phyloP scores from a whole-genome alignment of 2,113 vertebrate species.

The Thamnaconus septentrionalis region DNA sequence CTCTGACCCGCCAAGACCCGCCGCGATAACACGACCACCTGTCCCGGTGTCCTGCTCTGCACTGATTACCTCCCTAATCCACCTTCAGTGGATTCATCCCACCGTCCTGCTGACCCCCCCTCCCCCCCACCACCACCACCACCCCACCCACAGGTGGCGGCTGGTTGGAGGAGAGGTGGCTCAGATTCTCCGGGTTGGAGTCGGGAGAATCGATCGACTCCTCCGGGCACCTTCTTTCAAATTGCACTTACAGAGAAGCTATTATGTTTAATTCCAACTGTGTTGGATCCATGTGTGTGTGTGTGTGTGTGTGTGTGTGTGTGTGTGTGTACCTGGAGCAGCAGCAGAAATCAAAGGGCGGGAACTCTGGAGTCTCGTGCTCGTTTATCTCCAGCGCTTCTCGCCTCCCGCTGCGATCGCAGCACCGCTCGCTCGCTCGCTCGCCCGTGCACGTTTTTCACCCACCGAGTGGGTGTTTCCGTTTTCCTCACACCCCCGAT shows the following conservation, averaged over 20 bases:
- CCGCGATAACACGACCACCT: too few relatives aligned
- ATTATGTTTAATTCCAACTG: slow-evolving; percentile 50
- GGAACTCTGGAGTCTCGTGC: slow-evolving; percentile 39
- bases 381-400: slow-evolving; percentile 58
- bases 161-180: slow-evolving; percentile 29
- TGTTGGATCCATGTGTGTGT: slow-evolving; percentile 12
- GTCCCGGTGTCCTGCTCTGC: slow-evolving; percentile 36
- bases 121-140: slow-evolving; percentile 63
- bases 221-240: slow-evolving; percentile 29
- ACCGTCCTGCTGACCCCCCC: slow-evolving; percentile 19
- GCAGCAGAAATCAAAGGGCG: slow-evolving; percentile 61
- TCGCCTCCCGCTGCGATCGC: slow-evolving; percentile 47
- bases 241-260: slow-evolving; percentile 51
- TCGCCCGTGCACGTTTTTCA: background rate
- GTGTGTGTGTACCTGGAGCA: slow-evolving; percentile 48
- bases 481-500: slow-evolving; percentile 44
- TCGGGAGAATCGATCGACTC: slow-evolving; percentile 41
- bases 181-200: slow-evolving; percentile 17
- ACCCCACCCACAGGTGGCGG: slow-evolving; percentile 62
- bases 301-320: too few relatives aligned
- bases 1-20: too few relatives aligned
- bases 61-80: slow-evolving; percentile 72
- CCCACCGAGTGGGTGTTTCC: slow-evolving; percentile 4
- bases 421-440: slow-evolving; percentile 23
- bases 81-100: slow-evolving; percentile 65